These are phyloP conservation scores for Aphidoletes aphidimyza DNA, from an alignment of 2,888 invertebrate species.

Conservation along the genomic window DNA sequence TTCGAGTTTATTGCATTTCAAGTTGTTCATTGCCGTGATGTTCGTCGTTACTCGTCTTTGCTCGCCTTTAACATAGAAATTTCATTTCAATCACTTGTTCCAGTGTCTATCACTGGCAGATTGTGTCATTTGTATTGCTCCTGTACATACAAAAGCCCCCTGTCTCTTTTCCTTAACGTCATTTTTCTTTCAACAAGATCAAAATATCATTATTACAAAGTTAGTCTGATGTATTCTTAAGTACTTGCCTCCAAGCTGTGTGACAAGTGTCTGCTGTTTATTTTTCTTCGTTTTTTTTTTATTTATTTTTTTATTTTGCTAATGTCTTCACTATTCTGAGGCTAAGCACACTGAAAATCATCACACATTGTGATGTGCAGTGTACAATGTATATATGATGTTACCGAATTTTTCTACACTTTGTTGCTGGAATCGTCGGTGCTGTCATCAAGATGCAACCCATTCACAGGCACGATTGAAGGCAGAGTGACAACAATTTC, in stretches of 20 bases:
- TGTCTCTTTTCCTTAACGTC: conserved; percentile 4
- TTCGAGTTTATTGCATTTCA: conserved; percentile 1
- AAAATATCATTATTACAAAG: conserved; percentile 42
- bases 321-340: neutral
- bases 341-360: neutral
- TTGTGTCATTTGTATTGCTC: conserved; percentile 28
- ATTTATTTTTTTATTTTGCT: neutral
- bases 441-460: neutral
- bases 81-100: conserved; percentile 17
- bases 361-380: neutral
- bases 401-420: neutral
- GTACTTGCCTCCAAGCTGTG: conserved; percentile 34
- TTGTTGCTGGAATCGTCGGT: no score
- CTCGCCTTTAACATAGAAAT: neutral
- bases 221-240: conserved; percentile 43
- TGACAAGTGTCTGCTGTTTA: neutral
- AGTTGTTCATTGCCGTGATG: neutral
- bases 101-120: conserved; percentile 22
- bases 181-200: conserved; percentile 23
- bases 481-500: conserved; percentile 37
- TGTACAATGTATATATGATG: no score
- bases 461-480: neutral
- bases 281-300: neutral
- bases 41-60: neutral
- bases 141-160: neutral